Conservation (phyloP, 2,113 vertebrate genomes). For the Bothrops jararaca region DNA sequence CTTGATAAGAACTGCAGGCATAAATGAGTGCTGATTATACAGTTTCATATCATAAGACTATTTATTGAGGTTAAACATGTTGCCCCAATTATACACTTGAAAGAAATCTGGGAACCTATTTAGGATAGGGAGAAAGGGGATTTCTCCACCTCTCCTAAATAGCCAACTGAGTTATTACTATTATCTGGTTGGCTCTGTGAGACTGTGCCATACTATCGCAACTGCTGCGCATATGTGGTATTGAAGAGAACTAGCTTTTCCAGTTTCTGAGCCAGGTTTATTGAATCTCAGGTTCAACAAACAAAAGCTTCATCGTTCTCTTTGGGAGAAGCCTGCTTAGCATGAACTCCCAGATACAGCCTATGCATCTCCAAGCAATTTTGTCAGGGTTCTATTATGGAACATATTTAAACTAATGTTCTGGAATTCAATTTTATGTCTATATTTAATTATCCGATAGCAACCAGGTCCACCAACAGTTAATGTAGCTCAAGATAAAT, state of each 20-base stretch:
- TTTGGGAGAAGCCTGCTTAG: neutral
- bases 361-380: neutral
- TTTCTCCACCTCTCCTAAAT: neutral
- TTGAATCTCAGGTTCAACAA: neutral
- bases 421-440: neutral
- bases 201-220: neutral
- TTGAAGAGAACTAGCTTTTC: neutral
- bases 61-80: too few relatives aligned
- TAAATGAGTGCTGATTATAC: neutral
- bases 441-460: conserved; percentile 2
- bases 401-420: neutral
- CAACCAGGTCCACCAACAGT: neutral
- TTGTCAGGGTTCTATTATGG: neutral
- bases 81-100: neutral
- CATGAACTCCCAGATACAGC: neutral
- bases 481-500: neutral
- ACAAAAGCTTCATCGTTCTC: neutral
- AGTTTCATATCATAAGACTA: neutral
- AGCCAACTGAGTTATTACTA: neutral
- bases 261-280: neutral
- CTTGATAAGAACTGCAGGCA: neutral
- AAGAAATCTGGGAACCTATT: neutral
- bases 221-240: neutral
- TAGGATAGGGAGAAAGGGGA: neutral
- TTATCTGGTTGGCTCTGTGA: neutral